Percentiles rank a stretch among this genome's conserved stretches.
Conservation (phyloP, 2,888 invertebrate genomes). For the Parnassius apollo region DNA sequence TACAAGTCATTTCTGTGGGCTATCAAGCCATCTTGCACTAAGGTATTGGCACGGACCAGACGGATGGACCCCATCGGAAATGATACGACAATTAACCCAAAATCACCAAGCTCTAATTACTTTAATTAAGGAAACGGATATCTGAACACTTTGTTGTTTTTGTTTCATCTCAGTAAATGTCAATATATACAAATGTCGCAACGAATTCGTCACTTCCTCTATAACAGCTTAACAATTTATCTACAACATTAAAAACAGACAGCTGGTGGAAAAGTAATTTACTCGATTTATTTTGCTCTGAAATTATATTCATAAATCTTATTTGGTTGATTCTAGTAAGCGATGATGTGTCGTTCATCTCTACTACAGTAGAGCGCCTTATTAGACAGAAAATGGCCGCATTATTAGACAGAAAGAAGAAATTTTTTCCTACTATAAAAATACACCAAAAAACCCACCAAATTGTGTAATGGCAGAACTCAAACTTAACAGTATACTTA, state of each 20-base stretch:
- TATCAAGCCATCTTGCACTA: not conserved
- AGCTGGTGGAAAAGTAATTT: too few relatives aligned
- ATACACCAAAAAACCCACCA: too few relatives aligned
- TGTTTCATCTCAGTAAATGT: slow-evolving; percentile 27
- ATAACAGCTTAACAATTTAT: slow-evolving; percentile 9
- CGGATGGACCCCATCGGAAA: slow-evolving; percentile 64
- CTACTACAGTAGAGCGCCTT: too few relatives aligned
- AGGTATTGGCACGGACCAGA: slow-evolving; percentile 30
- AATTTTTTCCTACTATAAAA: too few relatives aligned
- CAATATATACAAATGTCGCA: slow-evolving; percentile 16
- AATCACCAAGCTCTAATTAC: slow-evolving; percentile 71
- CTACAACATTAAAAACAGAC: not conserved
- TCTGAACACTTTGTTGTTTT: slow-evolving; percentile 38
- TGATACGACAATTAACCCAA: slow-evolving; percentile 67
- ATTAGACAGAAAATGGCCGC: too few relatives aligned
- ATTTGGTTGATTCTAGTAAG: too few relatives aligned
- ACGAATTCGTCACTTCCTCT: slow-evolving; percentile 11
- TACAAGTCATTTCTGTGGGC: slow-evolving; percentile 6
- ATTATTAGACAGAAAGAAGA: too few relatives aligned
- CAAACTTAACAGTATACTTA: too few relatives aligned
- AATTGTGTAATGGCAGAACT: too few relatives aligned
- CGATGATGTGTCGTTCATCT: too few relatives aligned
- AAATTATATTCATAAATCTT: too few relatives aligned
- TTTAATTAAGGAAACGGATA: slow-evolving; percentile 78
- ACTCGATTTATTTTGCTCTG: too few relatives aligned